Conservation (phyloP, 2,113 vertebrate species). For the Tetrao urogallus region DNA sequence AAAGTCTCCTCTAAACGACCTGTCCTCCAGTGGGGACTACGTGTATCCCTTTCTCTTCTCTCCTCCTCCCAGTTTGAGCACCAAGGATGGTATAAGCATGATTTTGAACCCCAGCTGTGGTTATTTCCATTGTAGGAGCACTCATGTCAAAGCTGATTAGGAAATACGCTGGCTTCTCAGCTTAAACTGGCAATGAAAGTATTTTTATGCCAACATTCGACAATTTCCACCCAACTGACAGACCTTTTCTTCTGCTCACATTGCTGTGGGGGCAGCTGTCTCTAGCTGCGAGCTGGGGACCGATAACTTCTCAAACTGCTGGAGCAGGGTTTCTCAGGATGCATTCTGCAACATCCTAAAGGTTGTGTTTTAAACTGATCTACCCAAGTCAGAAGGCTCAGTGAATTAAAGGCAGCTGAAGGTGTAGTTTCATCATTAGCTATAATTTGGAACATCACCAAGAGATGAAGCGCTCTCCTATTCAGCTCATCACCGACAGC, state of each 20-base stretch:
- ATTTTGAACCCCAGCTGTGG: not conserved
- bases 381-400: not conserved
- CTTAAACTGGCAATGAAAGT: not conserved
- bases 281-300: not conserved
- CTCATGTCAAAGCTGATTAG: not conserved
- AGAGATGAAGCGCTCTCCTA: not conserved
- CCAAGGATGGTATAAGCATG: rapidly evolving
- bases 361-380: not conserved
- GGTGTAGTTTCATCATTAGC: no score
- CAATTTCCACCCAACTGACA: not conserved
- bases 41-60: not conserved
- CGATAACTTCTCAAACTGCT: not conserved
- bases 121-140: not conserved
- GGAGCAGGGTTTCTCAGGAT: not conserved
- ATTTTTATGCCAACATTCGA: not conserved
- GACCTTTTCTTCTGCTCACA: not conserved
- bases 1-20: not conserved
- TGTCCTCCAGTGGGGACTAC: not conserved
- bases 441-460: not conserved
- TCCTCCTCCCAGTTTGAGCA: not conserved
- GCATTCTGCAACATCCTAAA: not conserved
- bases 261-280: not conserved
- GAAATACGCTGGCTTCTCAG: not conserved
- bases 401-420: not conserved
- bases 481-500: not conserved